Base-by-base conservation (phyloP, 2,797 vertebrate genomes). In the Diplodus sargus region DNA sequence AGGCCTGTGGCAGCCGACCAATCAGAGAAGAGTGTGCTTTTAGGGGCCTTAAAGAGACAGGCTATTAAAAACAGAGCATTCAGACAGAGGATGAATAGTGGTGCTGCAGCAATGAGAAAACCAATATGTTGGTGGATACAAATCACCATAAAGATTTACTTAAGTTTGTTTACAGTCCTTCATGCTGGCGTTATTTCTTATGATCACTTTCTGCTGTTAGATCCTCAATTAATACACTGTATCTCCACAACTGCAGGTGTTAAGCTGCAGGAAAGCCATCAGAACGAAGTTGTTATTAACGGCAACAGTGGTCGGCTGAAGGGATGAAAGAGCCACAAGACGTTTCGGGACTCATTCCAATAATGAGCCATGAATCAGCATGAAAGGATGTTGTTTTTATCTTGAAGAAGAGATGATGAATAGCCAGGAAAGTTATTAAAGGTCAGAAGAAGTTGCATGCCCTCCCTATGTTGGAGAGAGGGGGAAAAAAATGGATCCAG, bases 391-490 rank as follows among this genome's bases (percentile, higher is more conserved):
- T 74, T 83, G 70, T 88, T 89, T 90, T 85, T 77, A 71, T 89
- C 82, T 79, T 56, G 4, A 25, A 80, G 81, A 70, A 78, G 78
- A 83, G 75, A 83, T 81, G 87, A 87, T 83, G 77, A 85, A 83
- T 73, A 71, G 77, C 79, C 51, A 56, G 58, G 39, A 81, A 92
- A 88, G 67, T 84, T 85, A 80, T 85, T 83, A 85, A 89, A 91
- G 87, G 87, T 92, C 89, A 90, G 77, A 48, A 53, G 76, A 84
- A 88, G 79, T 87, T 85, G 62, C 60, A 67, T 76, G 78, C 59
- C 73, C 71, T 70, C 61, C 66, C 73, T 66, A n/a, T 76, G 84
- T 76, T 68, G 67, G 45, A 64, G 42, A 47, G n/a, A 20, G 34
- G 7, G 34, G 58, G 51, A 57, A 52, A 53, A 74, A 83, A 74